A percentile compares a stretch with the other conserved stretches of the same genome.
These are phyloP conservation scores for Microplitis mediator DNA, from an alignment of 1,140 invertebrate species.

Conservation along the genomic window DNA sequence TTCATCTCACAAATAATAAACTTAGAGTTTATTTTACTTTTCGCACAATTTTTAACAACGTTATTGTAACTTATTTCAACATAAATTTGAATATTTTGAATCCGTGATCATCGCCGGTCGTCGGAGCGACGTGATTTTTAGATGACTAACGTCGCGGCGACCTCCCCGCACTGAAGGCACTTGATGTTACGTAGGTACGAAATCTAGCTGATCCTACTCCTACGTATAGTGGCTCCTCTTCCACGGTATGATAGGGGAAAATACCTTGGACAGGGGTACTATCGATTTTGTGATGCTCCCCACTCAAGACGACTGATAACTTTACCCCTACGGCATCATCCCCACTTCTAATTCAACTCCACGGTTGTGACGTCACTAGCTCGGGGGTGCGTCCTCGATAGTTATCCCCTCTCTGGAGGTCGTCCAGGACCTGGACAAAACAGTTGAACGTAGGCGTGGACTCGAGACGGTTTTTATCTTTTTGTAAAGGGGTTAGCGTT, in stretches of 20 bases:
- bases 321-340: not conserved
- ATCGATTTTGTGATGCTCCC: constrained; percentile 48
- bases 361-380: constrained; percentile 50
- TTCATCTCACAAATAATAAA: not conserved
- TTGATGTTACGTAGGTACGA: constrained; percentile 20
- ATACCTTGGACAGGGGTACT: constrained; percentile 43
- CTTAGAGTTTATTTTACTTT: too few species aligned
- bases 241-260: not conserved
- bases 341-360: too few species aligned
- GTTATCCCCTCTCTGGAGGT: not conserved
- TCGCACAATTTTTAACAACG: too few species aligned
- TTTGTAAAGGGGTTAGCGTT: not conserved
- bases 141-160: constrained; percentile 56
- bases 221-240: constrained; percentile 12
- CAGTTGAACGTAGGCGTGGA: constrained; percentile 18
- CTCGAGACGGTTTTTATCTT: not conserved
- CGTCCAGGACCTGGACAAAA: not conserved
- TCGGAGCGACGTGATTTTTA: constrained; percentile 47
- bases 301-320: constrained; percentile 44
- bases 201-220: not conserved
- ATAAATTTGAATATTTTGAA: not conserved
- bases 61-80: too few species aligned
- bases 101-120: constrained; percentile 40
- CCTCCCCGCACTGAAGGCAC: constrained; percentile 58
- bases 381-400: constrained; percentile 32